A percentile compares a stretch with the other conserved stretches of the same genome.
phyloP scores from a whole-genome alignment of 2,888 invertebrate species.

The Drosophila pseudotalamancana region DNA sequence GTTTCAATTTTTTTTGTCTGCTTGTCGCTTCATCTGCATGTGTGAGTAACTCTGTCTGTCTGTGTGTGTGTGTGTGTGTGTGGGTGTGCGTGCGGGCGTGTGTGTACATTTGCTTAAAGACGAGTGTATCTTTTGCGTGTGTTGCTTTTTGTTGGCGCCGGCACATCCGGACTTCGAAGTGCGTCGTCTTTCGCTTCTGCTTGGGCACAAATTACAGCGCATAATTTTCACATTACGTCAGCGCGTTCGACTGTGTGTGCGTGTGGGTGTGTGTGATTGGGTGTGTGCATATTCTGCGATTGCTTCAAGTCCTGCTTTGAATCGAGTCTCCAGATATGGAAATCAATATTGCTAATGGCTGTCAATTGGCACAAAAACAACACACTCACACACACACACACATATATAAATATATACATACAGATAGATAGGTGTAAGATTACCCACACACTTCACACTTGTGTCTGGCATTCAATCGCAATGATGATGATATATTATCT shows the following conservation, averaged over 20 bases:
- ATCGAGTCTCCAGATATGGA: constrained; percentile 53
- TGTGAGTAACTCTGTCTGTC: background rate
- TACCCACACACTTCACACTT: background rate
- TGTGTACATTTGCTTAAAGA: constrained; percentile 45
- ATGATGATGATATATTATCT: constrained; percentile 33
- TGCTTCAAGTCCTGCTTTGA: constrained; percentile 23
- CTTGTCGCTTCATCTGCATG: constrained; percentile 63
- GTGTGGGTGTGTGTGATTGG: constrained; percentile 11
- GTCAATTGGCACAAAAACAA: constrained; percentile 51
- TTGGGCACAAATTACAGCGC: constrained; percentile 76
- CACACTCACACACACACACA: constrained; percentile 6
- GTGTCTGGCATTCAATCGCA: constrained; percentile 29
- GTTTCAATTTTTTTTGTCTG: constrained; percentile 74
- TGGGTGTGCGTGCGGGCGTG: constrained; percentile 16
- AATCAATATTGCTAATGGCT: constrained; percentile 76
- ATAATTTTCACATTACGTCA: constrained; percentile 81
- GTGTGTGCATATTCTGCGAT: constrained; percentile 30
- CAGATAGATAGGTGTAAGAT: background rate
- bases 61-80: constrained; percentile 4
- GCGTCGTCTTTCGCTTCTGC: constrained; percentile 76
- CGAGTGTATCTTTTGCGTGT: constrained; percentile 33
- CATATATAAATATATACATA: constrained; percentile 4
- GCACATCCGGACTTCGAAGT: constrained; percentile 60
- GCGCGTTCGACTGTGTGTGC: constrained; percentile 29
- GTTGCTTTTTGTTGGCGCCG: constrained; percentile 39